Conservation (phyloP, 2,888 invertebrate genomes). For the Melieria omissa region DNA sequence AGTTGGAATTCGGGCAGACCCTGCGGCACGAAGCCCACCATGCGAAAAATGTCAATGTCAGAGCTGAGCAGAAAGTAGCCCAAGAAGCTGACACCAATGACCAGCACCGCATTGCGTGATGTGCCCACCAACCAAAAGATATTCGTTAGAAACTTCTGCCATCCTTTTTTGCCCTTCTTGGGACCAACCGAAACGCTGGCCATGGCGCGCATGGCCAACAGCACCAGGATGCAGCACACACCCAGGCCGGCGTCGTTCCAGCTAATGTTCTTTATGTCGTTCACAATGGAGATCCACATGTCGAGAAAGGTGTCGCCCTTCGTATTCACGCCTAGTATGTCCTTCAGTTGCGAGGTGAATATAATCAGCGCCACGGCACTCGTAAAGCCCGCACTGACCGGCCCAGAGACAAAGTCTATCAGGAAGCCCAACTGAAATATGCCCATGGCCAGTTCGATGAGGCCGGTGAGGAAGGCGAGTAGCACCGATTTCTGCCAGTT, state of each 20-base stretch:
- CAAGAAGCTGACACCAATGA: slow-evolving; percentile 77
- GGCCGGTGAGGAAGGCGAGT: slow-evolving; percentile 79
- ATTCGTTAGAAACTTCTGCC: slow-evolving; percentile 74
- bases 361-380: slow-evolving; percentile 91
- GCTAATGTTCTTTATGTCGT: slow-evolving; percentile 75
- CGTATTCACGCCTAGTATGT: slow-evolving; percentile 79
- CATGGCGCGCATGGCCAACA: slow-evolving; percentile 81
- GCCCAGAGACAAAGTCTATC: slow-evolving; percentile 90
- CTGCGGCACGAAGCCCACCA: slow-evolving; percentile 79
- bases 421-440: slow-evolving; percentile 86
- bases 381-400: slow-evolving; percentile 89
- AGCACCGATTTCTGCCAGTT: slow-evolving; percentile 76
- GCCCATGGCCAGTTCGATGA: slow-evolving; percentile 84
- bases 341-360: slow-evolving; percentile 87
- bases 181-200: slow-evolving; percentile 75
- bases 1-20: slow-evolving; percentile 76
- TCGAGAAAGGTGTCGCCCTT: slow-evolving; percentile 82
- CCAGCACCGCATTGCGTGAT: slow-evolving; percentile 85
- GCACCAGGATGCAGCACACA: slow-evolving; percentile 76
- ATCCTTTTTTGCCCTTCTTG: slow-evolving; percentile 68
- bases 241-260: slow-evolving; percentile 83
- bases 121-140: slow-evolving; percentile 81
- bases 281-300: slow-evolving; percentile 80
- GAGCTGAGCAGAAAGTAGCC: slow-evolving; percentile 74
- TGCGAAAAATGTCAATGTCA: slow-evolving; percentile 69